Percentiles rank a stretch among this genome's conserved stretches.
Evolutionary conservation across 2,113 vertebrate species (phyloP).

Genomic region (Sinocyclocheilus anshuiensis): DNA sequence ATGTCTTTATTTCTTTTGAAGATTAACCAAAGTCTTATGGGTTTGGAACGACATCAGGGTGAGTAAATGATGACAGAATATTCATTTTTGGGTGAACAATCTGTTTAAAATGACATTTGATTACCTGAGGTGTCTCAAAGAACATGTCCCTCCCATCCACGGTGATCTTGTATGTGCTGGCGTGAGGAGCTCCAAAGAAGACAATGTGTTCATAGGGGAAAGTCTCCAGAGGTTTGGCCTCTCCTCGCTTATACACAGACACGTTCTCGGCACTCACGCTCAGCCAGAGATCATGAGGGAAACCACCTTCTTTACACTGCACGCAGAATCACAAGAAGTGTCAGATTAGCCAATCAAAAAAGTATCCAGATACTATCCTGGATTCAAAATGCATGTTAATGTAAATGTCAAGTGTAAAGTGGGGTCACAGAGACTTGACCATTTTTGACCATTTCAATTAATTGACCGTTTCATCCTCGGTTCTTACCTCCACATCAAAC

Average conservation of each 20-base stretch:
- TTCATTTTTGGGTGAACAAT: background rate
- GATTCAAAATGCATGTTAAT: no score
- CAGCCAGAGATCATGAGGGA: constrained; percentile 91
- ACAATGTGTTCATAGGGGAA: constrained; percentile 92
- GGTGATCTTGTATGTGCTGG: constrained; percentile 89
- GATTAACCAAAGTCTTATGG: no score
- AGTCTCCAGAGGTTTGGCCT: constrained; percentile 86
- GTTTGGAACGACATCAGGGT: no score
- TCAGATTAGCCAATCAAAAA: constrained; percentile 43
- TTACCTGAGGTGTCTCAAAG: constrained; percentile 90
- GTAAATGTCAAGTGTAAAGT: no score
- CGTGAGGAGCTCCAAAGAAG: constrained; percentile 87
- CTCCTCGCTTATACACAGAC: constrained; percentile 89
- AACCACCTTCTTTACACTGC: constrained; percentile 93
- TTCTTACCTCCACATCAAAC: constrained; percentile 89
- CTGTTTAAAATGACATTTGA: background rate
- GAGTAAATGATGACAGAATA: no score
- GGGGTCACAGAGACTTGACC: no score
- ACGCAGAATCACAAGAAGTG: constrained; percentile 79
- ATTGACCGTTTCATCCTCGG: background rate
- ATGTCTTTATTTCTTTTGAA: no score
- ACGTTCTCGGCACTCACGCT: constrained; percentile 88
- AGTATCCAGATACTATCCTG: background rate
- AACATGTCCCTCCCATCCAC: constrained; percentile 93
- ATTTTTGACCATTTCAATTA: no score